phyloP scores from a whole-genome alignment of 2,113 vertebrate genomes.

The Clupea harengus region DNA sequence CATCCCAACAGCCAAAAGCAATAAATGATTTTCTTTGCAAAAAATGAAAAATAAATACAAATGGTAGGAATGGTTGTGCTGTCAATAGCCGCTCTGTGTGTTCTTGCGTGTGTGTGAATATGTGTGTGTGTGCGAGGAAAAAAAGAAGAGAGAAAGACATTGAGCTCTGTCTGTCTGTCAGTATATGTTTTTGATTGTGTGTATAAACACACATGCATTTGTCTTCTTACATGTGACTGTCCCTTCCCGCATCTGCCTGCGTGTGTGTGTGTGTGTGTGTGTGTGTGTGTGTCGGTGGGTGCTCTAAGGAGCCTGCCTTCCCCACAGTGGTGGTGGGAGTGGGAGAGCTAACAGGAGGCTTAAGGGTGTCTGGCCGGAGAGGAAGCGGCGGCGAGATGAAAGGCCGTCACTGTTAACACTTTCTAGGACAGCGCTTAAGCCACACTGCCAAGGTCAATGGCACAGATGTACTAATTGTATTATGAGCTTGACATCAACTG shows the following conservation, averaged over 20 bases:
- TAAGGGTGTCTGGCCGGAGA: constrained; percentile 29
- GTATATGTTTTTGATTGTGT: background rate
- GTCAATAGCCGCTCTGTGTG: background rate
- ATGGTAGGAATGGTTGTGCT: background rate
- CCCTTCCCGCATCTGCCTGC: background rate
- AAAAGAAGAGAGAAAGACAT: background rate
- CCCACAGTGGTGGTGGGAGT: background rate
- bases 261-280: constrained; percentile 6
- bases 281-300: background rate
- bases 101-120: background rate
- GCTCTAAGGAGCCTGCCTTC: background rate
- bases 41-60: background rate
- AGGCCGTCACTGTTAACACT: constrained; percentile 75
- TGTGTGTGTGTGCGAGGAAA: background rate
- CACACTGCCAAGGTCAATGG: constrained; percentile 85
- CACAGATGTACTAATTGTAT: constrained; percentile 92
- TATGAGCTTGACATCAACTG: constrained; percentile 89
- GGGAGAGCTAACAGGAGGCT: constrained; percentile 21
- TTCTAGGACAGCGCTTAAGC: constrained; percentile 73
- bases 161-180: background rate
- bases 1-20: background rate
- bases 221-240: background rate
- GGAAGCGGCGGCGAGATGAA: constrained; percentile 48
- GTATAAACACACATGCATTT: background rate
- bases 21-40: background rate